Conservation (phyloP, 1,140 invertebrate species). For the Goniozus legneri region DNA sequence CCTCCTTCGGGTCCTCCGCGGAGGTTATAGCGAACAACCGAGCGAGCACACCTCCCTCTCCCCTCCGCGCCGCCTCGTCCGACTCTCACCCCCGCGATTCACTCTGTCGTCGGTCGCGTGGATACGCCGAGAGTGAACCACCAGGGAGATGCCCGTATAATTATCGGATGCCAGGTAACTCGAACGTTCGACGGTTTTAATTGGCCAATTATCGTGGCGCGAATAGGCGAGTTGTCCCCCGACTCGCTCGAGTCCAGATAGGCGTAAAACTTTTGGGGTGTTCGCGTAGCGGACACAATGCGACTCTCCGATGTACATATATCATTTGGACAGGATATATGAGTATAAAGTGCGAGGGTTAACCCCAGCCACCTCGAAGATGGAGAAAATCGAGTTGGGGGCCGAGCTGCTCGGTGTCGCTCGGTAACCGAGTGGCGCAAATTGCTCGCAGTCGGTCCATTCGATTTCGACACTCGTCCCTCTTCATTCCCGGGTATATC, state of each 20-base stretch:
- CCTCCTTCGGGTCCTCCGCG: slow-evolving; percentile 23
- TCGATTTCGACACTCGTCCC: slow-evolving; percentile 35
- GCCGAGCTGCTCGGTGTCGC: too few species aligned
- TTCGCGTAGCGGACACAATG: slow-evolving; percentile 39
- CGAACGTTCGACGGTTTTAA: slow-evolving; percentile 49
- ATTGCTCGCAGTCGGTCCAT: slow-evolving; percentile 53
- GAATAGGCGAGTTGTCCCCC: slow-evolving; percentile 46
- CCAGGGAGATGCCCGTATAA: slow-evolving; percentile 50
- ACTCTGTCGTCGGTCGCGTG: slow-evolving; percentile 43
- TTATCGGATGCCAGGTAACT: slow-evolving; percentile 54
- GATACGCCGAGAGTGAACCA: slow-evolving; percentile 46
- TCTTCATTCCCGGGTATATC: slow-evolving; percentile 10
- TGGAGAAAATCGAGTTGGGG: too few species aligned
- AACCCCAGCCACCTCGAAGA: too few species aligned
- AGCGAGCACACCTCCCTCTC: slow-evolving; percentile 6
- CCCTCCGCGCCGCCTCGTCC: slow-evolving; percentile 2
- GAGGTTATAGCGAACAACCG: too few species aligned
- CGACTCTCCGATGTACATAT: slow-evolving; percentile 36
- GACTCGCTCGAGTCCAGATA: slow-evolving; percentile 45
- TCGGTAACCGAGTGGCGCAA: slow-evolving; percentile 49
- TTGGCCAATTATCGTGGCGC: slow-evolving; percentile 55
- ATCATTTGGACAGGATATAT: slow-evolving; percentile 27
- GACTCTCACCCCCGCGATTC: slow-evolving; percentile 7
- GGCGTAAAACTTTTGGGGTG: slow-evolving; percentile 51
- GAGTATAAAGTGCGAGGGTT: too few species aligned